Percentiles rank a stretch among this genome's conserved stretches.
Conservation (phyloP, 2,113 vertebrate genomes). For the Caracal caracal region DNA sequence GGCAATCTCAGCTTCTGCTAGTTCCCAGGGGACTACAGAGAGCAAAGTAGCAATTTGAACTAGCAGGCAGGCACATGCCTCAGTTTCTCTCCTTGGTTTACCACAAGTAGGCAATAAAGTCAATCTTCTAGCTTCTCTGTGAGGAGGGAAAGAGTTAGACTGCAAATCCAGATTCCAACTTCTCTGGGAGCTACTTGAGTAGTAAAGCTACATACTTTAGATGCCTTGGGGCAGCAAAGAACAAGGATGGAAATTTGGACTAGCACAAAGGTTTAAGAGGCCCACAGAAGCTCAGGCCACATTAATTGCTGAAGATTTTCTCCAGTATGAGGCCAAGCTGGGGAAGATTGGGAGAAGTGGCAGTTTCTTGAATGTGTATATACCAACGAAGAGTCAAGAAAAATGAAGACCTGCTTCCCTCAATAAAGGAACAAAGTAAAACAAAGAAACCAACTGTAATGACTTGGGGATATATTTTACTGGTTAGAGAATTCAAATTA, state of each 20-base stretch:
- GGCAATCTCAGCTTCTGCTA: neutral
- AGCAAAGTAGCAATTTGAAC: neutral
- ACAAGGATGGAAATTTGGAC: neutral
- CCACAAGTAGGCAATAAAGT: neutral
- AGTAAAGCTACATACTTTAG: neutral
- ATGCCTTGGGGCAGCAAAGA: neutral
- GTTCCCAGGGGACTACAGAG: neutral
- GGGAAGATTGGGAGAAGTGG: neutral
- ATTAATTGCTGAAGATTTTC: neutral
- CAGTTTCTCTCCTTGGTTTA: neutral
- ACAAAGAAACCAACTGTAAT: neutral
- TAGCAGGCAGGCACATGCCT: neutral
- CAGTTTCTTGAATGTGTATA: neutral
- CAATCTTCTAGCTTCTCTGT: neutral
- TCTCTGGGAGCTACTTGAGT: neutral
- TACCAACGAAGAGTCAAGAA: neutral
- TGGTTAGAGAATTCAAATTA: neutral
- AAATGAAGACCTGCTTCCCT: neutral
- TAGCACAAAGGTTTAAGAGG: neutral
- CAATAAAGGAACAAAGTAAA: neutral
- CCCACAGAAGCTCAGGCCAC: neutral
- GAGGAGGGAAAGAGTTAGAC: neutral
- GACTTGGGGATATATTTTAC: neutral
- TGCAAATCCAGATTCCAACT: neutral
- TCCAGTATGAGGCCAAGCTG: neutral